A percentile compares a stretch with the other conserved stretches of the same genome.
Conservation (phyloP, 2,888 invertebrate genomes). For the Calliopum simillimum region DNA sequence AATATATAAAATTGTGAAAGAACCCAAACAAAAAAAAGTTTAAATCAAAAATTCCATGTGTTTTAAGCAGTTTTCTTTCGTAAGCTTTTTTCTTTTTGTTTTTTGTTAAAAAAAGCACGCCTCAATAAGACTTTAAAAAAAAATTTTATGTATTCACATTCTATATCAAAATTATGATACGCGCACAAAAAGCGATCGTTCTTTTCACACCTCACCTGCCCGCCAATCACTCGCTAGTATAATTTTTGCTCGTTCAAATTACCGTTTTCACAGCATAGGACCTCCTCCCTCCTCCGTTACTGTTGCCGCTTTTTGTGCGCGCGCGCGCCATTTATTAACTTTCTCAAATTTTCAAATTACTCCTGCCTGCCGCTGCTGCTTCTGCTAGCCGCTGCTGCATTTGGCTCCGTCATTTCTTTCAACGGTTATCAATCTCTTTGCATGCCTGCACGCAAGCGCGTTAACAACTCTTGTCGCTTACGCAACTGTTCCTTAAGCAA, state of each 20-base stretch:
- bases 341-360: not conserved
- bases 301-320: not conserved
- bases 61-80: no score
- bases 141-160: not conserved
- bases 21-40: not conserved
- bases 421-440: slow-evolving; percentile 45
- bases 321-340: not conserved
- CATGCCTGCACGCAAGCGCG: slow-evolving; percentile 42
- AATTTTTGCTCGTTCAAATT: not conserved
- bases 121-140: no score
- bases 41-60: no score
- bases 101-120: no score
- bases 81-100: no score
- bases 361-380: not conserved
- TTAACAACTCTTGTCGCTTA: slow-evolving; percentile 62
- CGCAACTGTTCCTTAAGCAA: slow-evolving; percentile 75
- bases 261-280: not conserved
- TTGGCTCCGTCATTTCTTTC: not conserved
- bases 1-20: not conserved
- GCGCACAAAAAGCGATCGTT: not conserved
- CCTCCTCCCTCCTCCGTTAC: not conserved
- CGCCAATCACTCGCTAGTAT: not conserved
- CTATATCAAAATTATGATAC: not conserved
- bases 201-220: not conserved
- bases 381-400: not conserved